Conservation (phyloP, 1,140 invertebrate species). For the Epicauta chinensis region DNA sequence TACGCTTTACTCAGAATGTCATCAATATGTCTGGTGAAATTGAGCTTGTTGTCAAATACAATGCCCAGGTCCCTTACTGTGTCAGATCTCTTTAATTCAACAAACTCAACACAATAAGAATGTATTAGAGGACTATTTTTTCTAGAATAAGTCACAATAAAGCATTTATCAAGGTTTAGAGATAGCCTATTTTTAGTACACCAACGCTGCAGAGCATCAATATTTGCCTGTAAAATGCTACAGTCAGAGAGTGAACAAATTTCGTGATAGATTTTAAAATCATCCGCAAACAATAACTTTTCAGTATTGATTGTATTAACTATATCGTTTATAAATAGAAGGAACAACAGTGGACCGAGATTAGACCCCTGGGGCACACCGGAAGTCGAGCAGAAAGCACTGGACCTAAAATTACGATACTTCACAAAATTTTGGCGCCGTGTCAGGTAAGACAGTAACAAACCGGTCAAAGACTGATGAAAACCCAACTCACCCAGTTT, state of each 20-base stretch:
- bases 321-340: conserved; percentile 15
- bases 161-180: neutral
- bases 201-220: neutral
- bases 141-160: too few species aligned
- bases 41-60: too few species aligned
- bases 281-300: conserved; percentile 11
- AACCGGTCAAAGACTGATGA: neutral
- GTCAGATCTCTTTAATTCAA: too few species aligned
- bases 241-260: neutral
- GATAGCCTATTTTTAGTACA: neutral
- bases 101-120: too few species aligned
- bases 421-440: neutral
- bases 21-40: too few species aligned
- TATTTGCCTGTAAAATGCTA: neutral
- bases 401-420: neutral
- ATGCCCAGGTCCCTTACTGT: too few species aligned
- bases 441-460: neutral
- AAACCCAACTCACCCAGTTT: conserved; percentile 2
- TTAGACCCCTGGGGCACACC: conserved; percentile 15
- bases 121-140: neutral
- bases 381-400: neutral
- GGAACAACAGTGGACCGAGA: conserved; percentile 9
- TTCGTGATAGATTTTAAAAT: conserved; percentile 7
- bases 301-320: neutral
- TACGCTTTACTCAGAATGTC: too few species aligned